phyloP scores from a whole-genome alignment of 2,113 vertebrate genomes.

The Myxocyprinus asiaticus region DNA sequence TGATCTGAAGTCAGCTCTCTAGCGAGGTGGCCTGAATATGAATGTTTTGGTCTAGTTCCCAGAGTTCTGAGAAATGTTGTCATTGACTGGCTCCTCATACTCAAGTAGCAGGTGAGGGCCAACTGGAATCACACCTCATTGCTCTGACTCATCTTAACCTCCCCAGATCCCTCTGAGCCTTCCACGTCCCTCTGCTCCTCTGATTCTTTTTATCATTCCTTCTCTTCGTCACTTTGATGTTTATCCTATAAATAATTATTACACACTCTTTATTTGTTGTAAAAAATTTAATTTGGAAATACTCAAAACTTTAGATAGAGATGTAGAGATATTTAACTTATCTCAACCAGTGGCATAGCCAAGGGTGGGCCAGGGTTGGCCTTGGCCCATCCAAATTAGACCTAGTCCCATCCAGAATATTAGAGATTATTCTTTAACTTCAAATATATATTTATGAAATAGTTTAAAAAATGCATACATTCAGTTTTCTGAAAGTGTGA shows the following conservation, averaged over 20 bases:
- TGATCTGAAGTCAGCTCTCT: constrained; percentile 13
- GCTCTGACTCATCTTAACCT: background rate
- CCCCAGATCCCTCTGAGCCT: background rate
- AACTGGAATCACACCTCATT: constrained; percentile 18
- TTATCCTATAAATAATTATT: background rate
- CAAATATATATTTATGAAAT: too few species aligned
- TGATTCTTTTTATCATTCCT: background rate
- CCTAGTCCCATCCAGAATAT: too few species aligned
- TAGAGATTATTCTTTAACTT: too few species aligned
- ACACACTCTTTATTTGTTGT: too few species aligned
- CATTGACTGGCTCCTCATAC: background rate
- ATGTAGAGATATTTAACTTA: too few species aligned
- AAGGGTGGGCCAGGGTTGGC: too few species aligned
- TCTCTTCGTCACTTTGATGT: background rate
- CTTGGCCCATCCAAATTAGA: too few species aligned
- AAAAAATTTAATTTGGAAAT: too few species aligned
- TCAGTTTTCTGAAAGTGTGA: too few species aligned
- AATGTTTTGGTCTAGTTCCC: constrained; percentile 15
- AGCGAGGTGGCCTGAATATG: background rate
- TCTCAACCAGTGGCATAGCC: too few species aligned
- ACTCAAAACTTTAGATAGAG: too few species aligned
- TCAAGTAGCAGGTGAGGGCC: constrained; percentile 30
- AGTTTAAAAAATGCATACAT: too few species aligned
- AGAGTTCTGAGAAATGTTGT: constrained; percentile 27
- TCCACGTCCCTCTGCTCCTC: background rate